Conservation (phyloP, 2,888 invertebrate genomes). For the Diploptera punctata region DNA sequence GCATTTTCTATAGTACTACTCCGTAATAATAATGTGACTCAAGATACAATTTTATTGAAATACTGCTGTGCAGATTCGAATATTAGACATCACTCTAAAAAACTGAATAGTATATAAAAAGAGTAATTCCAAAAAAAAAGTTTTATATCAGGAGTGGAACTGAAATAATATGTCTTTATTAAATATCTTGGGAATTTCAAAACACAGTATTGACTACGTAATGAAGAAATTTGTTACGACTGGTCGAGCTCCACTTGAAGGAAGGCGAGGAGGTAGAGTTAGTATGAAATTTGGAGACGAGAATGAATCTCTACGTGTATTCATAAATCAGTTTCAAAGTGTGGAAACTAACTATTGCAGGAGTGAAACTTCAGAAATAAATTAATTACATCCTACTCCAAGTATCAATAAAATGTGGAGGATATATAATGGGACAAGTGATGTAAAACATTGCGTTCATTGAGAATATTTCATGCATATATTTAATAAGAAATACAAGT, state of each 20-base stretch:
- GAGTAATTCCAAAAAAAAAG: no score
- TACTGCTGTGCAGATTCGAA: no score
- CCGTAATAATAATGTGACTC: no score
- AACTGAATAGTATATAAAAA: no score
- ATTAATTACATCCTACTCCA: not conserved
- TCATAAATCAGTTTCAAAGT: not conserved
- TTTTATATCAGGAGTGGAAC: no score
- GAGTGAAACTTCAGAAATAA: not conserved
- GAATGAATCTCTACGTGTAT: not conserved
- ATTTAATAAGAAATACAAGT: constrained; percentile 1
- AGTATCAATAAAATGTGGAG: constrained; percentile 11
- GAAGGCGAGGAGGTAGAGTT: not conserved
- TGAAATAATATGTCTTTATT: no score
- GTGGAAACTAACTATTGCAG: constrained; percentile 1
- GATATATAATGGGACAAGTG: not conserved
- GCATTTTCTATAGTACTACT: no score
- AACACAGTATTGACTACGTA: not conserved
- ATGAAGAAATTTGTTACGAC: not conserved
- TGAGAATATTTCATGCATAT: not conserved
- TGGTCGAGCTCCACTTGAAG: not conserved
- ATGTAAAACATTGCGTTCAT: not conserved
- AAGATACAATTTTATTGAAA: no score
- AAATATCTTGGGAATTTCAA: not conserved
- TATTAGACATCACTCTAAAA: no score
- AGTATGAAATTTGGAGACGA: not conserved